Percentiles rank a stretch among this genome's conserved stretches.
These are phyloP conservation scores for Nephrotoma appendiculata DNA, from an alignment of 2,888 invertebrate genomes.

Conservation along the genomic window DNA sequence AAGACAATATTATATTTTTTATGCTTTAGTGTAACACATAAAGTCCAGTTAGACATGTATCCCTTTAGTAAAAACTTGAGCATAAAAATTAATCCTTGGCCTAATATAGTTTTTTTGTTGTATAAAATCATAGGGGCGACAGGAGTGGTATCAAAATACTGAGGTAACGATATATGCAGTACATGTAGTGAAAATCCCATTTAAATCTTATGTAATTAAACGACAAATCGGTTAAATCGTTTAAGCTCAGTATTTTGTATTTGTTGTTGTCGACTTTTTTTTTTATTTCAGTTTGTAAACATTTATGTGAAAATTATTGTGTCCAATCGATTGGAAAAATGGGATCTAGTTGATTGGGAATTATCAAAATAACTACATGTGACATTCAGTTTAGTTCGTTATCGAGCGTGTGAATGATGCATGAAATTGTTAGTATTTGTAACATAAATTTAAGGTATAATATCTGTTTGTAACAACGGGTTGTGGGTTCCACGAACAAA, in stretches of 20 bases:
- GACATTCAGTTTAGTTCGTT: background rate
- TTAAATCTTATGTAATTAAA: background rate
- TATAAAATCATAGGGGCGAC: background rate
- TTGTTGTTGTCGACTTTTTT: background rate
- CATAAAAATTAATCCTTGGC: background rate
- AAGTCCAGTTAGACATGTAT: background rate
- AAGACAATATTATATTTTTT: background rate
- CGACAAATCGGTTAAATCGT: background rate
- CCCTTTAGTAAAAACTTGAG: background rate
- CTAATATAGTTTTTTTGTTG: background rate
- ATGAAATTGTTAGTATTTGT: background rate
- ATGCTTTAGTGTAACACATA: background rate
- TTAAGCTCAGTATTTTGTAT: background rate
- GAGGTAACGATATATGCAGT: background rate
- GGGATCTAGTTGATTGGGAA: background rate
- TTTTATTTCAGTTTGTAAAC: background rate
- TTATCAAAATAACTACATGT: background rate
- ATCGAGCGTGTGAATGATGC: background rate
- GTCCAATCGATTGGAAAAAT: background rate
- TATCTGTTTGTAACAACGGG: no score
- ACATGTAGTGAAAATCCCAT: background rate
- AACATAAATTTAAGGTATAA: no score
- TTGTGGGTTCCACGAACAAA: no score
- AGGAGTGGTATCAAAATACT: background rate
- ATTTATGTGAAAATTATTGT: background rate